Evolutionary conservation across 2,113 vertebrate species (phyloP).

Genomic region (Larimichthys crocea): DNA sequence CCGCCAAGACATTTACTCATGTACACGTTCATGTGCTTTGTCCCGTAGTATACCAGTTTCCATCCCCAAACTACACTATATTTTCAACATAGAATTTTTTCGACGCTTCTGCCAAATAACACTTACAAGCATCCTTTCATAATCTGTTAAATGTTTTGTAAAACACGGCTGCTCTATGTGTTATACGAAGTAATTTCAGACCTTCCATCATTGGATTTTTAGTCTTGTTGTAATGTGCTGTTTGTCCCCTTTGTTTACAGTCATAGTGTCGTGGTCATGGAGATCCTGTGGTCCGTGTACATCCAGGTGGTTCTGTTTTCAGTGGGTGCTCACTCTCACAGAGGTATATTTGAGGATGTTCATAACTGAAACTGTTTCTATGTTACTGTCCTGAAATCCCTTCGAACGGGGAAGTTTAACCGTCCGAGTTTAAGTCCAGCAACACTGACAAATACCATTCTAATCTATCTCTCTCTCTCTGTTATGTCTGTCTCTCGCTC

Average conservation of each 20-base stretch:
- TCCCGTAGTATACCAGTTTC: too few relatives aligned
- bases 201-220: too few relatives aligned
- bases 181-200: too few relatives aligned
- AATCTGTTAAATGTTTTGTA: too few relatives aligned
- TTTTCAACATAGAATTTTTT: too few relatives aligned
- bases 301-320: conserved; percentile 41
- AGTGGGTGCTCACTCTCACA: conserved; percentile 5
- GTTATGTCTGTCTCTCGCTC: not conserved
- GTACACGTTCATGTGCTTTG: too few relatives aligned
- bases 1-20: too few relatives aligned
- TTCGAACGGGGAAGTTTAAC: not conserved
- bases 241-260: conserved; percentile 24
- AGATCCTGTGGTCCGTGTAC: conserved; percentile 3
- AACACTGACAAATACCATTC: not conserved
- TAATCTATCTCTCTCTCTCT: not conserved
- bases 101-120: too few relatives aligned
- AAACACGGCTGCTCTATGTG: too few relatives aligned
- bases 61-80: too few relatives aligned
- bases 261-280: not conserved
- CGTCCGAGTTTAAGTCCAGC: not conserved
- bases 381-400: not conserved
- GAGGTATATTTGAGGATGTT: conserved; percentile 31
- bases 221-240: not conserved
- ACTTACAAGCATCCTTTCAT: too few relatives aligned
- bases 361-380: not conserved